Evolutionary conservation across 2,888 invertebrate genomes (phyloP).

Genomic region (Brenthis hecate): DNA sequence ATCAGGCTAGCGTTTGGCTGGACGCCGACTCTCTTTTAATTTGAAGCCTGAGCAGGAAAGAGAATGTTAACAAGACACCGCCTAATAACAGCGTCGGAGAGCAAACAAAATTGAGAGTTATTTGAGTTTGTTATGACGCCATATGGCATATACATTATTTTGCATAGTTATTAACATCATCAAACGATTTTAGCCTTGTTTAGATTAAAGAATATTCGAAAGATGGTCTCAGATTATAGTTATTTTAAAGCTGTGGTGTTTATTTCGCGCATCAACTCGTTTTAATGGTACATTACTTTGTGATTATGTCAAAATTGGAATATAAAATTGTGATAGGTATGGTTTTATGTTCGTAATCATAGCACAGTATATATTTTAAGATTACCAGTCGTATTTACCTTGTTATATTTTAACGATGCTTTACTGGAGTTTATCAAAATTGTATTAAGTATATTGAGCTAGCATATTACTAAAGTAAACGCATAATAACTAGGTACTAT

Average conservation of each 20-base stretch:
- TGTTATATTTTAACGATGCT: neutral
- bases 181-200: conserved; percentile 24
- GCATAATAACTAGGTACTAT: too few species aligned
- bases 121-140: conserved; percentile 63
- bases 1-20: conserved; percentile 51
- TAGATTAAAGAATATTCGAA: conserved; percentile 22
- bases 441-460: neutral
- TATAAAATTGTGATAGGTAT: conserved; percentile 9
- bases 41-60: conserved; percentile 71
- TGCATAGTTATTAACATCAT: conserved; percentile 46
- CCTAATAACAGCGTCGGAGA: conserved; percentile 76
- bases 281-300: conserved; percentile 19
- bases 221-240: conserved; percentile 29
- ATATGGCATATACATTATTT: conserved; percentile 62
- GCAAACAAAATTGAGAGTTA: conserved; percentile 68
- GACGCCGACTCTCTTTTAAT: conserved; percentile 78
- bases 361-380: conserved; percentile 1
- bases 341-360: conserved; percentile 17
- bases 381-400: neutral
- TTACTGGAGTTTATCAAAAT: neutral
- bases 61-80: conserved; percentile 74
- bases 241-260: conserved; percentile 29
- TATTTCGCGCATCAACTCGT: conserved; percentile 17
- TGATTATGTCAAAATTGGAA: conserved; percentile 13
- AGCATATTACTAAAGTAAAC: too few species aligned